phyloP scores from a whole-genome alignment of 2,113 vertebrate species.

The Chamaea fasciata region DNA sequence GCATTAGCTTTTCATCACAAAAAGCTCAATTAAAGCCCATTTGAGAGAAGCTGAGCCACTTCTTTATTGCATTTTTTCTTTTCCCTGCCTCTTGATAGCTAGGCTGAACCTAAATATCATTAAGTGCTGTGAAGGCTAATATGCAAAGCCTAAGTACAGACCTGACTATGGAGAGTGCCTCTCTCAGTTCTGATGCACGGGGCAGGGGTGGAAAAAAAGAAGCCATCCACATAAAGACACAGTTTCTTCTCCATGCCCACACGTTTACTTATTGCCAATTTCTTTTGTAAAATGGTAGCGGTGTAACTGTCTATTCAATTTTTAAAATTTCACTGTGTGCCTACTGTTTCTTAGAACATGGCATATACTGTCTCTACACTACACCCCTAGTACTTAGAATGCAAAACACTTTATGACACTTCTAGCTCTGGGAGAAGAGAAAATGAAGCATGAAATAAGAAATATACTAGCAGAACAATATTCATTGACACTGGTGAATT shows the following conservation, averaged over 20 bases:
- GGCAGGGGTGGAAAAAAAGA: not conserved
- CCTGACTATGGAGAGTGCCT: not conserved
- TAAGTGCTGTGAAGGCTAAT: not conserved
- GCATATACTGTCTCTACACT: constrained; percentile 53
- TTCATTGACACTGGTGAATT: constrained; percentile 60
- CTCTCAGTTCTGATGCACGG: not conserved
- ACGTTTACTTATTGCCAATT: not conserved
- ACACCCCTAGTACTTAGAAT: constrained; percentile 55
- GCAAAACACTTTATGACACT: constrained; percentile 63
- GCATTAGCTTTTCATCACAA: constrained; percentile 23
- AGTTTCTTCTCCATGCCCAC: not conserved
- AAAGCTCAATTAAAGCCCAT: constrained; percentile 47
- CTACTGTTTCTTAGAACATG: constrained; percentile 22
- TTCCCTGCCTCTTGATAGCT: not conserved
- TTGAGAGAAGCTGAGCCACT: not conserved
- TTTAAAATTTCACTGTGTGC: not conserved
- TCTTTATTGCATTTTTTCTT: not conserved
- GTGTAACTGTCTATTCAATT: not conserved
- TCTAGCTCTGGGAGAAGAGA: constrained; percentile 61
- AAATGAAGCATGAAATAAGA: constrained; percentile 74
- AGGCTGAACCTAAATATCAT: not conserved
- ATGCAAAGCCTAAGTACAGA: not conserved
- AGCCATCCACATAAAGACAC: not conserved
- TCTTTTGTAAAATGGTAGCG: not conserved
- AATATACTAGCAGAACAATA: constrained; percentile 70